These are phyloP conservation scores for Incurvaria masculella DNA, from an alignment of 2,888 invertebrate genomes.

Conservation along the genomic window DNA sequence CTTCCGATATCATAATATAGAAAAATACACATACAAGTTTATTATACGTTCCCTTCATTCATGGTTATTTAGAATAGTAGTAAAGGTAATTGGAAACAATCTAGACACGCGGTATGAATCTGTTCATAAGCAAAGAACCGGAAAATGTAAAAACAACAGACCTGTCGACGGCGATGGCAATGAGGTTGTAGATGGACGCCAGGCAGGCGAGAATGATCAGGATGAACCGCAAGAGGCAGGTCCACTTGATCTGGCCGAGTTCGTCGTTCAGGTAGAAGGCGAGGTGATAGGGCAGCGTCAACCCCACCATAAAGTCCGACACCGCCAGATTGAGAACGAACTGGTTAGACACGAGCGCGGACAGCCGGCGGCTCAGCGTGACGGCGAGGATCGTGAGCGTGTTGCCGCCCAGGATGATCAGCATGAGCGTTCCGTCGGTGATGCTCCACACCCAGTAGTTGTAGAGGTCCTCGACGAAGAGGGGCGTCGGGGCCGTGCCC, in stretches of 20 bases:
- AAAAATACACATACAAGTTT: too few species aligned
- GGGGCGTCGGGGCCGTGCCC: slow-evolving; percentile 29
- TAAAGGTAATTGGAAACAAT: too few species aligned
- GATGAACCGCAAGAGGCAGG: slow-evolving; percentile 70
- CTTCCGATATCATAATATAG: too few species aligned
- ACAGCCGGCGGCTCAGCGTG: slow-evolving; percentile 64
- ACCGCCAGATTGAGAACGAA: slow-evolving; percentile 77
- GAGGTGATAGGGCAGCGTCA: slow-evolving; percentile 74
- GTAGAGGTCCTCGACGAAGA: slow-evolving; percentile 28
- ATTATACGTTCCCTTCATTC: too few species aligned
- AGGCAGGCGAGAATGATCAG: slow-evolving; percentile 73
- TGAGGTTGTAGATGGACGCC: slow-evolving; percentile 75
- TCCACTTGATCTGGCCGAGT: slow-evolving; percentile 58
- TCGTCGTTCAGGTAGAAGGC: slow-evolving; percentile 65
- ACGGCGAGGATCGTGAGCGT: slow-evolving; percentile 73
- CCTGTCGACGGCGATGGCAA: slow-evolving; percentile 75
- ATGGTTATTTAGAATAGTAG: too few species aligned
- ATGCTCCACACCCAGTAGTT: slow-evolving; percentile 62
- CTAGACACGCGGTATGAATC: too few species aligned
- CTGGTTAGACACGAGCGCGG: slow-evolving; percentile 69
- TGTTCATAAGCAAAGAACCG: too few species aligned
- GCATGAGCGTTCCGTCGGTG: slow-evolving; percentile 62
- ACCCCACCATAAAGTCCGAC: slow-evolving; percentile 74
- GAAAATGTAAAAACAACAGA: slow-evolving; percentile 23
- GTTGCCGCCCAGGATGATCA: slow-evolving; percentile 70